Evolutionary conservation across 2,888 invertebrate genomes (phyloP), one percentile per base, ranked within the genome.

Genomic region (Drosophila eohydei): DNA sequence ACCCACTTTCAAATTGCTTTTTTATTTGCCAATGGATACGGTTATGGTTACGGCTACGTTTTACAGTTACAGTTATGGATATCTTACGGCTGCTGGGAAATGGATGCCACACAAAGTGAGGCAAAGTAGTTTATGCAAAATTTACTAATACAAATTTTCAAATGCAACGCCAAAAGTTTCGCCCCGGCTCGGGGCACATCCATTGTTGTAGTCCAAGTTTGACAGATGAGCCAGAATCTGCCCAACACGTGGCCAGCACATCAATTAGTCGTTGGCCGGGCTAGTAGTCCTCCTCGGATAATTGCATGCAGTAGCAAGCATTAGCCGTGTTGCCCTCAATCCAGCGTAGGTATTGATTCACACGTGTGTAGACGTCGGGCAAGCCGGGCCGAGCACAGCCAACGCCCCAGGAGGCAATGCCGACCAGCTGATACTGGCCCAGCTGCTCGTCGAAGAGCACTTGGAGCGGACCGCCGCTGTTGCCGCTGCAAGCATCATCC

Each of bases 1-100:
- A 85, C 84, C 78, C 74, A 84, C 74, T 84, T 84, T 74, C 43
- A 80, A 80, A 86, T 88, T 86, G 86, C 86, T 78, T 84, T 84
- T 84, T 86, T 84, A 84, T 88, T 83, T 78, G 78, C 73, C 77
- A 77, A 88, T 77, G 71, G 74, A 73, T 71, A 48, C 50, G 57
- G 79, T 51, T 68, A 60, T 41, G 70, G 69, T 54, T 64, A 58
- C 68, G 64, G 46, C 46, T 68, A 69, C 55, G 67, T 55, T 57
- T 64, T 75, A 79, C 44, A 79, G 74, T 41, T 65, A 65, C 26
- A 55, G 51, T 21, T 60, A 67, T 66, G 70, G 63, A 64, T 70
- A 56, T 72, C 41, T 65, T 63, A 64, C 32, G 43, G 44, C 70
- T 43, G 50, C 46, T 34, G 69, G 61, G 65, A 58, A 60, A 51